phyloP scores from a whole-genome alignment of 2,797 vertebrate species.

The Myiotriccus ornatus region DNA sequence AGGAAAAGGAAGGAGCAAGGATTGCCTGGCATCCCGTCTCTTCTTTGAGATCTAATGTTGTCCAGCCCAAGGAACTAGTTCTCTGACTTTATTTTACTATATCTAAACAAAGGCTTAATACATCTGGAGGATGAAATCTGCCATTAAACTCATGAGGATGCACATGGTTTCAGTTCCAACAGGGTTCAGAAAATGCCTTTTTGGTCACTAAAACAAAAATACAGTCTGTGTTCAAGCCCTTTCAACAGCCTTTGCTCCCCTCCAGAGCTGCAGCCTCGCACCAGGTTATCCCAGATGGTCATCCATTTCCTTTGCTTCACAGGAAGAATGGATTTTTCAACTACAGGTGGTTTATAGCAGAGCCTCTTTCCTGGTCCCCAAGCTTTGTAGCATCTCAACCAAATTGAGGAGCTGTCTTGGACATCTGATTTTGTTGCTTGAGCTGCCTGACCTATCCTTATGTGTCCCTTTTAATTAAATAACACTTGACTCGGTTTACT shows the following conservation, averaged over 20 bases:
- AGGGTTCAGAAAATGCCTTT: background rate
- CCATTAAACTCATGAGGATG: background rate
- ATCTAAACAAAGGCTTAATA: background rate
- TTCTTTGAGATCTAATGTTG: background rate
- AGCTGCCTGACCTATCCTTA: background rate
- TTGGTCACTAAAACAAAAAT: background rate
- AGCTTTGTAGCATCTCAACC: background rate
- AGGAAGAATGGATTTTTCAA: background rate
- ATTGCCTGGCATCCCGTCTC: background rate
- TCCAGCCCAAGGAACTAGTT: background rate
- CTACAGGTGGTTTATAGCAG: background rate
- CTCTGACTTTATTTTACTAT: background rate
- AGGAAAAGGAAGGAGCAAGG: background rate
- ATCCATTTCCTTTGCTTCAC: background rate
- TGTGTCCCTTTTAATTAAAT: conserved; percentile 21
- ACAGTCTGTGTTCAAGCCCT: background rate
- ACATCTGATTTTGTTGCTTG: background rate
- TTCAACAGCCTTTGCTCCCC: background rate
- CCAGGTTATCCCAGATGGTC: background rate
- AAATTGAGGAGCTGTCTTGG: background rate
- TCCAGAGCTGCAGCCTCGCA: background rate
- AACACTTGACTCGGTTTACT: background rate
- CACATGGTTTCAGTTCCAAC: background rate
- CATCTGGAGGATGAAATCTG: background rate
- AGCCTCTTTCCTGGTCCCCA: background rate